Percentiles rank a stretch among this genome's conserved stretches.
These are phyloP conservation scores for Corvus cornix DNA, from an alignment of 2,113 vertebrate species.

Conservation along the genomic window DNA sequence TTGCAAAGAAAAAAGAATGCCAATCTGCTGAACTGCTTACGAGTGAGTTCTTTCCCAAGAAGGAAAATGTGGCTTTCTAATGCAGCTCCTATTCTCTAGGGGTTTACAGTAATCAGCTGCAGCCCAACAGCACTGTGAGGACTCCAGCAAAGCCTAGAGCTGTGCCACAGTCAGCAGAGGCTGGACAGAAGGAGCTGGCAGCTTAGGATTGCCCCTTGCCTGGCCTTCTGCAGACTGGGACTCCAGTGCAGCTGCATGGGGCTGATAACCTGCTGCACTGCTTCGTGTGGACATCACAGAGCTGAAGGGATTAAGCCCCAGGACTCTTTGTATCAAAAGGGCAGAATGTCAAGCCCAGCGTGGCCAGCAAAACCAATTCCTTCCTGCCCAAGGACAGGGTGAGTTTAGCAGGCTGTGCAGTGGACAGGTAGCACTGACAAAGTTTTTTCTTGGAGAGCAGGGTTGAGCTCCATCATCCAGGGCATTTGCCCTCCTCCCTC, in stretches of 20 bases:
- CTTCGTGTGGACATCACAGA: background rate
- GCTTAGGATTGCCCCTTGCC: background rate
- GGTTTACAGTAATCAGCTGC: background rate
- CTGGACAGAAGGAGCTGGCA: background rate
- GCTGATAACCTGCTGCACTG: background rate
- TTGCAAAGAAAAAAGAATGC: background rate
- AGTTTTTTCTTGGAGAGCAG: background rate
- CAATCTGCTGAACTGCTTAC: background rate
- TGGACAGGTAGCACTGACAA: background rate
- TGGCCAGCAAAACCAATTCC: background rate
- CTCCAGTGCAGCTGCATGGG: background rate
- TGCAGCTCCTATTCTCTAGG: background rate
- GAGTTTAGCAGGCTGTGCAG: background rate
- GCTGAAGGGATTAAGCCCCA: background rate
- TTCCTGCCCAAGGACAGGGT: background rate
- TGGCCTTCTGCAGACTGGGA: background rate
- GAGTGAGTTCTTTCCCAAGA: background rate
- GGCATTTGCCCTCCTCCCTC: background rate
- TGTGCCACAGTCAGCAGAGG: background rate
- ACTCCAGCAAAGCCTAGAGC: background rate
- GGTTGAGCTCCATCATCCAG: background rate
- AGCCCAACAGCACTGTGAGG: accelerated
- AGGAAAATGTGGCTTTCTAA: background rate
- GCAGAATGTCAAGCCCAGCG: background rate
- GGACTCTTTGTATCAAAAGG: background rate